Evolutionary conservation across 2,113 vertebrate species (phyloP), one percentile per base, ranked within the genome.

Genomic region (Vimba vimba): DNA sequence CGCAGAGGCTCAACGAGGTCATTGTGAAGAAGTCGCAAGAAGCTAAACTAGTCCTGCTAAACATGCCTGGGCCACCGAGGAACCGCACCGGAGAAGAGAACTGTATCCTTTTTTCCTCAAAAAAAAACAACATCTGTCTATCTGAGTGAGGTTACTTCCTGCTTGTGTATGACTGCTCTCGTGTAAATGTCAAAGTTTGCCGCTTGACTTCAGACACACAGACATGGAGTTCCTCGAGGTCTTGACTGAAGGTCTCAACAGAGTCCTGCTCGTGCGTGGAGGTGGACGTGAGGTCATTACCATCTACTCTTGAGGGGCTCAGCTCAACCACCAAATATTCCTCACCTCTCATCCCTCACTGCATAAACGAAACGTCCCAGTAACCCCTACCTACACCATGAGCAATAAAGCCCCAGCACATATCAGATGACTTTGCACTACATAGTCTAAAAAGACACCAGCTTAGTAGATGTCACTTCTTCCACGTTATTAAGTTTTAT

Each of bases 181-280:
- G 33, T 78, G 25, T 3, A 9, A 33, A 17, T 69, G n/a, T 47
- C 0, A 60, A 62, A 68, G 43, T 76, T 19, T 87, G 17, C 84
- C 91, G 94, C 94, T 96, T 97, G 89, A 97, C 91, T 5, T 36
- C 8, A 0, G n/a, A 50, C 27, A 33, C 81, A 87, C 95, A 99
- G 98, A 99, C 89, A 99, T 99, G 98, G 98, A 99, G 91, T 99
- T 99, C 89, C 96, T 99, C 19, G 98, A 99, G 92, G 98, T 99
- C 79, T 95, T 99, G 90, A 99, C 98, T 0, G 98, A 99, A 91
- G 97, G 95, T 88, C 95, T 99, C 90, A 98, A 99, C 91, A 94
- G 97, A 85, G 97, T 99, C 89, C 97, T 99, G 87, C 94, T 99
- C 6, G 98, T 99, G 89, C 97, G 98, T 0, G 98, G 98, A 59